Percentiles rank a stretch among this genome's conserved stretches.
phyloP scores from a whole-genome alignment of 2,113 vertebrate genomes.

The Brachypodius melanocephalos region DNA sequence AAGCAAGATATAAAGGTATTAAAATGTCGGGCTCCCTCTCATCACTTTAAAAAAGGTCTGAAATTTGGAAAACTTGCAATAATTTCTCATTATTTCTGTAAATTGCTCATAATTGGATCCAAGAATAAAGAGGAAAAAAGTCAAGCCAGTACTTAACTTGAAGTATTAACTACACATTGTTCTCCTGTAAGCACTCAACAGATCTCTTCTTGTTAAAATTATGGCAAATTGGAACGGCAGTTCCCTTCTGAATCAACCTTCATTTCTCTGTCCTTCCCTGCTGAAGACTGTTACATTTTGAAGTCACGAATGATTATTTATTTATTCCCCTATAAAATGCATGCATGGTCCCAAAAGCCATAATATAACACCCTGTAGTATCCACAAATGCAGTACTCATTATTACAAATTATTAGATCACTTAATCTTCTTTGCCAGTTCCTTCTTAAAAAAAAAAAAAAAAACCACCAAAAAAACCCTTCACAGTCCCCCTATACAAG shows the following conservation, averaged over 20 bases:
- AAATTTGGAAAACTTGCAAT: conserved; percentile 36
- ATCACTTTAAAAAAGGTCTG: neutral
- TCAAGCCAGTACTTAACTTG: conserved; percentile 49
- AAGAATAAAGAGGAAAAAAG: conserved; percentile 49
- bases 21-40: neutral
- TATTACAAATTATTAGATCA: conserved; percentile 66
- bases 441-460: neutral
- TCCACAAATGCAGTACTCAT: conserved; percentile 45
- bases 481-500: neutral
- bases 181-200: conserved; percentile 35
- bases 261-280: neutral
- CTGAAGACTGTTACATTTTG: conserved; percentile 48
- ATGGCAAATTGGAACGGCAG: conserved; percentile 29
- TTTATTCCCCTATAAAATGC: conserved; percentile 66
- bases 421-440: conserved; percentile 55
- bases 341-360: conserved; percentile 32
- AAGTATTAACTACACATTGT: conserved; percentile 41
- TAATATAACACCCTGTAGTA: conserved; percentile 1
- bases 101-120: conserved; percentile 52
- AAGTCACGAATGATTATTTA: conserved; percentile 67
- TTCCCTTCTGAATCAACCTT: conserved; percentile 50
- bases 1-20: neutral
- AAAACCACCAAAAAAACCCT: neutral
- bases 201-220: conserved; percentile 59
- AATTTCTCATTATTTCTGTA: conserved; percentile 55